Base-by-base conservation (phyloP, 1,140 invertebrate species). In the Drosophila lacertosa region DNA sequence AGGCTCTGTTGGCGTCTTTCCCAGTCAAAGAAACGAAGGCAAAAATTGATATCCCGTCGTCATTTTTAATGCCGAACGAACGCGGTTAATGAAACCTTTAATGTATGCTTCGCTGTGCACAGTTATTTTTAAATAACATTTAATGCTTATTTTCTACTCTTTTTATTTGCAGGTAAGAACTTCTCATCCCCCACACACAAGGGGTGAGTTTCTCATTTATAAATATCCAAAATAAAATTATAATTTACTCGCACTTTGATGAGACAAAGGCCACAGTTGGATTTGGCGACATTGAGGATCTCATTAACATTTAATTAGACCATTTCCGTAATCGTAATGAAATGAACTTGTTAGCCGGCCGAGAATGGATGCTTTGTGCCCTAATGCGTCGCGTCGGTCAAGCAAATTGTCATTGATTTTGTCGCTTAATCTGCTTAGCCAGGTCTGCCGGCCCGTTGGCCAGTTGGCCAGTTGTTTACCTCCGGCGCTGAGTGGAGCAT, bases 251-350 rank as follows among this genome's bases (percentile, higher is more conserved):
- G 48, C 9, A 22, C 7, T 29, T 35, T 35, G 32, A 42, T 44
- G 33, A 4, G 33, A 13, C 10, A 6, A 9, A 0, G 16, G 7
- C 7, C 50, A 57, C 40, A 35, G 24, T 48, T 59, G n/a, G 26
- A 48, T 13, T 29, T 48, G 40, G 13, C 35, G 32, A 69, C 48
- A 48, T 24, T 42, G 58, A 76, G 50, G 51, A 80, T 55, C 64
- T 80, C 76, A 74, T 80, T 86, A 84, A 77, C 81, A 84, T 86
- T 84, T 84, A 84, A 84, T 84, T 84, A 84, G 59, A 65, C 60
- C 76, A 81, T 80, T 84, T 79, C 68, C 55, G 62, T 75, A 48
- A 67, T 74, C 64, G 62, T 67, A 77, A 84, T 81, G 72, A 76
- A 84, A 76, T 77, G 72, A 84, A 83, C 68, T 86, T 84, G 71